Evolutionary conservation across 2,888 invertebrate genomes (phyloP).

Genomic region (Melanostoma mellinum): DNA sequence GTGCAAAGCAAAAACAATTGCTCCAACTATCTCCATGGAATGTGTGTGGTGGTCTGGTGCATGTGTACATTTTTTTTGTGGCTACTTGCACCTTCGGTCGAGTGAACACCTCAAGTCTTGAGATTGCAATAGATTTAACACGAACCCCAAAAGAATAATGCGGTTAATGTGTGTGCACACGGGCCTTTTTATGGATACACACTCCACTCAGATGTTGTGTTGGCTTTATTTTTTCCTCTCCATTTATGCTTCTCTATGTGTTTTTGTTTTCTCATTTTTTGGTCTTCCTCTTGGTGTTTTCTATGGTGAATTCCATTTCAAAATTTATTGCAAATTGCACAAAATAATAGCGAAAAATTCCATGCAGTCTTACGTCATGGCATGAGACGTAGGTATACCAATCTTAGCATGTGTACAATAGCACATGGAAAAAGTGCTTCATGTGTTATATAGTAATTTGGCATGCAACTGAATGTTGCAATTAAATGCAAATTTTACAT

Average conservation of each 20-base stretch:
- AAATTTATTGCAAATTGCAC: slow-evolving; percentile 72
- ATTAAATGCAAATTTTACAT: slow-evolving; percentile 72
- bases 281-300: slow-evolving; percentile 36
- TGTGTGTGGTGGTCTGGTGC: background rate
- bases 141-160: slow-evolving; percentile 27
- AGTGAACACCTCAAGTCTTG: slow-evolving; percentile 41
- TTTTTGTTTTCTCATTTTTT: background rate
- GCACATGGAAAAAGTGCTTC: slow-evolving; percentile 61
- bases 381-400: slow-evolving; percentile 47
- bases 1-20: background rate
- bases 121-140: slow-evolving; percentile 28
- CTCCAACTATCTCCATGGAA: background rate
- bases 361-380: slow-evolving; percentile 70
- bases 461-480: slow-evolving; percentile 55
- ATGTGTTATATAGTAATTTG: slow-evolving; percentile 50
- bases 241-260: slow-evolving; percentile 6
- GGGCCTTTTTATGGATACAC: slow-evolving; percentile 6
- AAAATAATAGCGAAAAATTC: slow-evolving; percentile 69
- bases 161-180: slow-evolving; percentile 27
- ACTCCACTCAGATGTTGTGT: slow-evolving; percentile 17
- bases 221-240: slow-evolving; percentile 8
- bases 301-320: slow-evolving; percentile 68
- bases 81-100: slow-evolving; percentile 49
- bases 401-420: slow-evolving; percentile 15
- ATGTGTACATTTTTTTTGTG: slow-evolving; percentile 34